phyloP scores from a whole-genome alignment of 1,140 invertebrate genomes.

The Penaeus indicus region DNA sequence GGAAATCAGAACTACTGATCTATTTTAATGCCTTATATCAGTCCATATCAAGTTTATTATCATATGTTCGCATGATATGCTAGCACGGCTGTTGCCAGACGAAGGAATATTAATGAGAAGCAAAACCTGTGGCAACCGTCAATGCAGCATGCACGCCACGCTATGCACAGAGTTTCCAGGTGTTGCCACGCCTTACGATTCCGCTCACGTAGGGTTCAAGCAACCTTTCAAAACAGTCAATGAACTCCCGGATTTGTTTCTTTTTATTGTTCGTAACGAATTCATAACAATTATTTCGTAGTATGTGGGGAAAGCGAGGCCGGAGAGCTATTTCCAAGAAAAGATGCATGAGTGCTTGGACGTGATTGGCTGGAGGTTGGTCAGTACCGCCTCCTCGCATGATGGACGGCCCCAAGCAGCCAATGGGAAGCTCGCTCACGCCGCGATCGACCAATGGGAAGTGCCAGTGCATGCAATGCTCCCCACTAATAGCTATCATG shows the following conservation, averaged over 20 bases:
- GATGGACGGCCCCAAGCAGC: constrained; percentile 21
- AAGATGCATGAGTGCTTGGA: neutral
- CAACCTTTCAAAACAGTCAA: neutral
- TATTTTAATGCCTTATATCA: neutral
- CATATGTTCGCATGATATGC: neutral
- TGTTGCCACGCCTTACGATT: neutral
- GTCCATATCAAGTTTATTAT: neutral
- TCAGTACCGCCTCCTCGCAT: constrained; percentile 18
- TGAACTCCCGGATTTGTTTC: neutral
- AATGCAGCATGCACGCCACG: constrained; percentile 15
- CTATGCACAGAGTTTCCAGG: constrained; percentile 20
- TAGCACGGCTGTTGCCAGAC: neutral
- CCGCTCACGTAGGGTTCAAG: neutral
- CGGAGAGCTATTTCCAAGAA: neutral
- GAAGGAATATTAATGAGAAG: neutral
- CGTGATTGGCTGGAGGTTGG: constrained; percentile 4
- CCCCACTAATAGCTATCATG: neutral
- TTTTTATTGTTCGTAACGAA: neutral
- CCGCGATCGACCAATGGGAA: neutral
- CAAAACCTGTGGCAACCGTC: neutral
- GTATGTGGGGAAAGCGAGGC: neutral
- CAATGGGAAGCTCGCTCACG: neutral
- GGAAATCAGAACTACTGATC: neutral
- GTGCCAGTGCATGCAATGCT: constrained; percentile 6
- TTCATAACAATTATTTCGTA: neutral